Conservation (phyloP, 2,888 invertebrate genomes). For the Amblyteles armatorius region DNA sequence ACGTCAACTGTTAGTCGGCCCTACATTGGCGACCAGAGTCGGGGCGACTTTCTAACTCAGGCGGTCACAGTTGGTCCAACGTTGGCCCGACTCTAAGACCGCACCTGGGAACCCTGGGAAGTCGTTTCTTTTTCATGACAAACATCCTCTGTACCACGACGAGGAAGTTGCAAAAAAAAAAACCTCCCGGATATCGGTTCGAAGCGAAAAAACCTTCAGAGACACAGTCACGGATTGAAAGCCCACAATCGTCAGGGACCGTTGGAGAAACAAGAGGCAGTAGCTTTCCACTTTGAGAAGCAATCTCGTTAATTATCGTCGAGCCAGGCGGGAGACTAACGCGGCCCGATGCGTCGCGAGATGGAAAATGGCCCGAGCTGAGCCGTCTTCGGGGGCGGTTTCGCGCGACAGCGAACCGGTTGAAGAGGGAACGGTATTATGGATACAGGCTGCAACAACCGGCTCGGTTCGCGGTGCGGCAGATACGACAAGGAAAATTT, state of each 20-base stretch:
- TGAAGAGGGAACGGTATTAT: background rate
- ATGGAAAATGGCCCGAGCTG: constrained; percentile 56
- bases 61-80: too few relatives aligned
- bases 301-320: constrained; percentile 64
- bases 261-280: background rate
- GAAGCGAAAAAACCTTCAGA: too few relatives aligned
- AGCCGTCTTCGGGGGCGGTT: constrained; percentile 20
- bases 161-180: background rate
- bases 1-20: too few relatives aligned
- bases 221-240: background rate
- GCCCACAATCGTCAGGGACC: background rate
- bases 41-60: too few relatives aligned
- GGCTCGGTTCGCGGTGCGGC: background rate
- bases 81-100: too few relatives aligned
- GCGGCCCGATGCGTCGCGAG: constrained; percentile 59
- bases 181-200: too few relatives aligned
- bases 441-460: constrained; percentile 1
- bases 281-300: constrained; percentile 42
- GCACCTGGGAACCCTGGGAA: too few relatives aligned
- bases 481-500: constrained; percentile 63
- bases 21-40: too few relatives aligned
- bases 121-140: too few relatives aligned
- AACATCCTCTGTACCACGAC: too few relatives aligned
- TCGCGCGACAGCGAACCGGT: background rate
- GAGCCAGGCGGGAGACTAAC: constrained; percentile 56